Conservation (phyloP, 2,113 vertebrate species). For the Mesoclemmys tuberculata region DNA sequence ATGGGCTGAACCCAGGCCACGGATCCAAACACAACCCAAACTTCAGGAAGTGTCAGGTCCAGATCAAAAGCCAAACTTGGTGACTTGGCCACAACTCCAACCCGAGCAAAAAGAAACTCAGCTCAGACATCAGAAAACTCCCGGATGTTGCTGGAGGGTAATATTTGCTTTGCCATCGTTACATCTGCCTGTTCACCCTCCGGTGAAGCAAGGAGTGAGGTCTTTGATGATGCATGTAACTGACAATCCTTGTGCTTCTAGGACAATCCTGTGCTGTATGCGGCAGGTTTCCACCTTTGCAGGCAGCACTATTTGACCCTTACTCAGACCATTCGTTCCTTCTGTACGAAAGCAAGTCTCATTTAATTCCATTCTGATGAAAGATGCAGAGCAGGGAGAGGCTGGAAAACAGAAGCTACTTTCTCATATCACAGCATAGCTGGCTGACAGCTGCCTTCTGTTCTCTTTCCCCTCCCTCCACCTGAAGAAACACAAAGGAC, state of each 20-base stretch:
- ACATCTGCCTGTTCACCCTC: neutral
- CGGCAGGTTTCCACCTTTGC: constrained; percentile 56
- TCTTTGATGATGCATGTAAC: neutral
- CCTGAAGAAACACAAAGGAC: constrained; percentile 50
- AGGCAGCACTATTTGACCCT: constrained; percentile 66
- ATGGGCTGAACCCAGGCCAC: neutral
- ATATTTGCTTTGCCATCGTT: neutral
- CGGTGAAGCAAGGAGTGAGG: constrained; percentile 30
- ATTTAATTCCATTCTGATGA: constrained; percentile 63
- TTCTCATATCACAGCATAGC: constrained; percentile 58
- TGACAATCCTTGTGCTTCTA: neutral
- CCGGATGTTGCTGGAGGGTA: neutral
- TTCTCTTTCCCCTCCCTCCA: constrained; percentile 53
- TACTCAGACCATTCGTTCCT: constrained; percentile 53
- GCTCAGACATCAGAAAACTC: neutral
- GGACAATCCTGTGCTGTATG: constrained; percentile 57
- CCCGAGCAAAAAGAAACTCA: neutral
- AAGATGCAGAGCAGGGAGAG: constrained; percentile 44
- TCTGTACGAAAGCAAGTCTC: constrained; percentile 62
- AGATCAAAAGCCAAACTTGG: neutral
- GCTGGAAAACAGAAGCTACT: constrained; percentile 73
- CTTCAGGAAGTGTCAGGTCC: neutral
- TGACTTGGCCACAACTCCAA: neutral
- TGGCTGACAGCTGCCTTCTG: constrained; percentile 73
- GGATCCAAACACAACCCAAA: rapidly evolving